Conservation (phyloP, 2,797 vertebrate genomes). For the Salarias fasciatus region DNA sequence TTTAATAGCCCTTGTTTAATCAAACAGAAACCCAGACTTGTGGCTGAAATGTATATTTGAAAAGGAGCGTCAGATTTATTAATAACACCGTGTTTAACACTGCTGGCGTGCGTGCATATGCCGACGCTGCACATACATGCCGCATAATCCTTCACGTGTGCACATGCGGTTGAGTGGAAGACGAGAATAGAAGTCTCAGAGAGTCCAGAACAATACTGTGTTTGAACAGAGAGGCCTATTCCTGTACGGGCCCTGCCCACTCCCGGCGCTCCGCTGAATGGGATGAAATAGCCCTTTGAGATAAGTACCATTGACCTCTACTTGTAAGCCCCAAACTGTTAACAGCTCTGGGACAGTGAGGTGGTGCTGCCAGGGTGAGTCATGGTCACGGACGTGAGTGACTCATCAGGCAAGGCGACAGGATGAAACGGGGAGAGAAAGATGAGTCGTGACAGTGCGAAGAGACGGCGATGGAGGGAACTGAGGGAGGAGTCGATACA, state of each 20-base stretch:
- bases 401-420: conserved; percentile 59
- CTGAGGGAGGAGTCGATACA: conserved; percentile 2
- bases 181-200: conserved; percentile 52
- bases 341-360: conserved; percentile 58
- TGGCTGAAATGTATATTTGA: too few species aligned
- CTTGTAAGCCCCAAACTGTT: conserved; percentile 61
- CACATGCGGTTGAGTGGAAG: conserved; percentile 25
- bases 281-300: conserved; percentile 60
- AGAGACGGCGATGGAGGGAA: conserved; percentile 19
- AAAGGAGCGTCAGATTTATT: background rate
- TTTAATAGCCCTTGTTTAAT: background rate
- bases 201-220: conserved; percentile 45
- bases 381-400: conserved; percentile 66
- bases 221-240: conserved; percentile 55
- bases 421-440: conserved; percentile 37
- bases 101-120: conserved; percentile 10
- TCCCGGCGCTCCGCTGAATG: conserved; percentile 45
- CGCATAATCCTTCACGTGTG: conserved; percentile 20
- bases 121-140: conserved; percentile 27
- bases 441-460: conserved; percentile 56
- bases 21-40: background rate
- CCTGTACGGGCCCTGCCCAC: conserved; percentile 40
- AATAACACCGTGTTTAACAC: background rate
- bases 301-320: conserved; percentile 63
- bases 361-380: conserved; percentile 66